Base-by-base conservation (phyloP, 53 echinoderm and acorn worm genomes). In the Astropecten irregularis region DNA sequence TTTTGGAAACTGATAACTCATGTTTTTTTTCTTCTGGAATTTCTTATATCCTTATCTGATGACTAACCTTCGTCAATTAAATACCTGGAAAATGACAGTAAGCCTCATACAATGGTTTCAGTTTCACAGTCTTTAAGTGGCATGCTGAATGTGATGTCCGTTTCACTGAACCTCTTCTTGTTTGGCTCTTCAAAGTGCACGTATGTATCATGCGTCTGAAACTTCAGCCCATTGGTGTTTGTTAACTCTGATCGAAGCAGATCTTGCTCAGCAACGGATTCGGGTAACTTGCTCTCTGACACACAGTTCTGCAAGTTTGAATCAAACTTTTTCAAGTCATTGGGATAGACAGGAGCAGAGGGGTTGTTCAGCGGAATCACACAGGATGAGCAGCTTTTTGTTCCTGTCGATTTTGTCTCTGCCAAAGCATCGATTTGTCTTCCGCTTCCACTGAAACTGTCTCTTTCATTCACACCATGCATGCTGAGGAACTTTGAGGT, bases 221-320 rank as follows among this genome's bases (percentile, higher is more conserved):
- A 60, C 60, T 79, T 79, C 3, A 79, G 47, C 2, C 79, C 79
- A 62, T 79, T 79, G 31, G 79, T 79, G 79, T 79, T 79, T 27
- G 79, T 79, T 21, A 79, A 49, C 47, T 79, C 79, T 3, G 79
- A 79, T 33, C 61, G 61, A 29, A 79, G 47, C 79, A 79, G 26
- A 28, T 79, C 79, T 56, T 60, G 79, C 20, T 69, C 47, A 3
- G 56, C 79, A 1, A 62, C 48, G 2, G 62, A 46, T 31, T 79
- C 79, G 10, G 79, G 79, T 7, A 79, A 16, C 30, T 62, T 79
- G 47, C 60, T 79, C 1, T 79, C 79, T 27, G 79, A 79, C 61
- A 79, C 79, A 79, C 79, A 79, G 62, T 79, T 79, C 47, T 79
- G 79, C 79, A 79, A 56, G 79, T 79, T 79, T 46, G 61, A 61